Conservation (phyloP, 1,140 invertebrate genomes). For the Drosophila persimilis region DNA sequence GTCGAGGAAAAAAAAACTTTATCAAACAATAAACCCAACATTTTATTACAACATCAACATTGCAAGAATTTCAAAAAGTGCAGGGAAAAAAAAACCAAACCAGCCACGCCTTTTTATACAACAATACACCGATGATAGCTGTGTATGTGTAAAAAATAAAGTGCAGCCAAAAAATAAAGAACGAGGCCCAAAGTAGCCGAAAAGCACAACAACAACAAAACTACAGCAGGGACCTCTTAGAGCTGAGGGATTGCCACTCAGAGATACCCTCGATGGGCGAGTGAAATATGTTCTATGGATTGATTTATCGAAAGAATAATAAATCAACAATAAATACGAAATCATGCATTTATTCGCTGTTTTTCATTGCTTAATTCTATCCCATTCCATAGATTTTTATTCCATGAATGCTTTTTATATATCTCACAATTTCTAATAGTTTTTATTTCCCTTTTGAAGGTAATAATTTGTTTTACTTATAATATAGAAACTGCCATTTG, state of each 20-base stretch:
- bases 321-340: no score
- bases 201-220: background rate
- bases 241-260: no score
- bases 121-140: conserved; percentile 3
- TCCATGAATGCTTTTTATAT: no score
- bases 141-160: conserved; percentile 18
- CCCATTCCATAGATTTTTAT: no score
- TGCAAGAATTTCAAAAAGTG: background rate
- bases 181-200: background rate
- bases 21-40: conserved; percentile 18
- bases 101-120: conserved; percentile 53
- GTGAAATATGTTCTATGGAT: background rate
- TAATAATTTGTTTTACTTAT: no score
- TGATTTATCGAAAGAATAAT: no score
- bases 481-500: no score
- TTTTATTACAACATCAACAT: conserved; percentile 42
- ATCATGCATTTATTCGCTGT: no score
- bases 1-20: background rate
- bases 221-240: background rate
- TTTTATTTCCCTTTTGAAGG: no score
- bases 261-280: background rate
- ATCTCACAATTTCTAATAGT: no score
- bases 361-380: no score
- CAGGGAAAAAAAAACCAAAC: conserved; percentile 19
- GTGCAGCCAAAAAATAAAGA: conserved; percentile 25